Conservation (phyloP, 2,797 vertebrate genomes). For the Eulemur rubriventer region DNA sequence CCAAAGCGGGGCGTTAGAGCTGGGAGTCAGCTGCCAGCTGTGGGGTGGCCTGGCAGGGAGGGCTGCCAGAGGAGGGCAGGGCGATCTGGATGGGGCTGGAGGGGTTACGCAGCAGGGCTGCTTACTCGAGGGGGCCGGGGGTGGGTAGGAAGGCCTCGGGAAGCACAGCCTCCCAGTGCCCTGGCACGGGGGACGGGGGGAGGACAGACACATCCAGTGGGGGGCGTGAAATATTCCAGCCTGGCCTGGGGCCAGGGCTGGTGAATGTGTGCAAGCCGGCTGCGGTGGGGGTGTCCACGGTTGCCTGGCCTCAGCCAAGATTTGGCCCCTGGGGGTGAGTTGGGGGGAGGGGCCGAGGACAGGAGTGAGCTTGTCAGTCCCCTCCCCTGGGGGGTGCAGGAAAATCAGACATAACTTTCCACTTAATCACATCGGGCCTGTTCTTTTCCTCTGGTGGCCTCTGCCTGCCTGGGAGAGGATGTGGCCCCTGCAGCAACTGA, state of each 20-base stretch:
- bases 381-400: neutral
- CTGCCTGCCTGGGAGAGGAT: neutral
- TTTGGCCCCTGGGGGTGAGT: neutral
- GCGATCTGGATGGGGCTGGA: neutral
- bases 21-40: neutral
- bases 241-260: neutral
- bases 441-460: conserved; percentile 27
- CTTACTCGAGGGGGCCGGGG: neutral
- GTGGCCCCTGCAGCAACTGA: neutral
- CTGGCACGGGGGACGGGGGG: no score
- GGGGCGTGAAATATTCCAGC: neutral
- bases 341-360: neutral
- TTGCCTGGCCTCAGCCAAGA: neutral
- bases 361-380: conserved; percentile 42
- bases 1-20: neutral
- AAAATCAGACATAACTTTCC: conserved; percentile 48
- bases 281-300: neutral
- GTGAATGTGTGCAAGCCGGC: neutral
- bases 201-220: neutral
- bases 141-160: neutral
- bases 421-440: conserved; percentile 12
- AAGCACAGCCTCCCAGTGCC: neutral
- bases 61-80: neutral
- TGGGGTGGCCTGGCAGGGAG: neutral
- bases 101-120: neutral